phyloP scores from a whole-genome alignment of 1,140 invertebrate genomes.

The Papilio helenus region DNA sequence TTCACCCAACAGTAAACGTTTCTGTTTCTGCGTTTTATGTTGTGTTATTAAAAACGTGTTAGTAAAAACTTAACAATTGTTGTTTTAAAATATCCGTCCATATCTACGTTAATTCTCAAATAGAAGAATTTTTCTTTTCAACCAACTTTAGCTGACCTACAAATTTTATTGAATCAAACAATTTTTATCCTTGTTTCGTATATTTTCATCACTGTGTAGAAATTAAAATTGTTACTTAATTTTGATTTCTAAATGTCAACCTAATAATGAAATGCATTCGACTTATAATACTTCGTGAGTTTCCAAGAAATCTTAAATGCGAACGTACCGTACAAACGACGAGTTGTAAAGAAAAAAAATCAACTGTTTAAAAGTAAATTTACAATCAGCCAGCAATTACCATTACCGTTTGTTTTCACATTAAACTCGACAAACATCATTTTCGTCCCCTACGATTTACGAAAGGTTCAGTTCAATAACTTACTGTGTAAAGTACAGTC shows the following conservation, averaged over 20 bases:
- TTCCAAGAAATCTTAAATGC: not conserved
- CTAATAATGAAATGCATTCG: not conserved
- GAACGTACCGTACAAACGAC: not conserved
- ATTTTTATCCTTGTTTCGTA: too few relatives aligned
- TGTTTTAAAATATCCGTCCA: too few relatives aligned
- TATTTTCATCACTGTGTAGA: too few relatives aligned
- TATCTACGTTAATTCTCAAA: too few relatives aligned
- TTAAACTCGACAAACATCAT: constrained; percentile 8
- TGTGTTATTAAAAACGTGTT: too few relatives aligned
- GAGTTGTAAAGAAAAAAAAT: not conserved
- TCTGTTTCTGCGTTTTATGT: too few relatives aligned
- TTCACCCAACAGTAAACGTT: too few relatives aligned
- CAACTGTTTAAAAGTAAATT: not conserved
- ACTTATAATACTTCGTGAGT: not conserved
- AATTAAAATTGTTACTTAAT: too few relatives aligned
- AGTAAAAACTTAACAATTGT: too few relatives aligned
- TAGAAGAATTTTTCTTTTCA: too few relatives aligned
- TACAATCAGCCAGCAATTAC: constrained; percentile 21
- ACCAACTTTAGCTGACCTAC: too few relatives aligned
- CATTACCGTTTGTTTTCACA: constrained; percentile 1
- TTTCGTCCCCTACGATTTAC: not conserved
- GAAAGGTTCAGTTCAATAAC: not conserved
- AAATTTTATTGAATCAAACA: too few relatives aligned
- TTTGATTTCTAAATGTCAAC: not conserved
- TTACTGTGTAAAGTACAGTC: constrained; percentile 12